phyloP scores from a whole-genome alignment of 2,797 vertebrate genomes.

The Thamnophis elegans region DNA sequence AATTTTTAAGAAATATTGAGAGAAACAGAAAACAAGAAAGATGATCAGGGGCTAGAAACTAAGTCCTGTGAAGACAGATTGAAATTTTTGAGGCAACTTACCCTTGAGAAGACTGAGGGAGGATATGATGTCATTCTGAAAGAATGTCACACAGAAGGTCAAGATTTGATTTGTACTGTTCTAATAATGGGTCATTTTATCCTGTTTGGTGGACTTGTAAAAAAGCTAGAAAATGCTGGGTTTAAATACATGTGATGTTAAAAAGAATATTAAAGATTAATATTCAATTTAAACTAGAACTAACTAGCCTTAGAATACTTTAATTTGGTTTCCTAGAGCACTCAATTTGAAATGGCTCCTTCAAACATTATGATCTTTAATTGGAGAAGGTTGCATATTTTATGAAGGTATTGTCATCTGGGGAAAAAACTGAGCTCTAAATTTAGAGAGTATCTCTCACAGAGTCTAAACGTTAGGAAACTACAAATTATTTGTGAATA shows the following conservation, averaged over 20 bases:
- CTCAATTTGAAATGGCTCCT: neutral
- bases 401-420: neutral
- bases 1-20: neutral
- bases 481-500: neutral
- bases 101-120: neutral
- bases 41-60: neutral
- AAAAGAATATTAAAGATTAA: neutral
- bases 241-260: neutral
- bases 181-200: neutral
- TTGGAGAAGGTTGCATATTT: neutral
- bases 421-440: neutral
- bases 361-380: neutral
- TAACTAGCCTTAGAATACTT: neutral
- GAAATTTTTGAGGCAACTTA: neutral
- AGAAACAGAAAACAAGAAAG: neutral
- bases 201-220: neutral
- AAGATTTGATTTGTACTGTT: neutral
- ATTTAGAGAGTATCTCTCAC: neutral
- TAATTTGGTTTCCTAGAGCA: neutral
- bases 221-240: neutral
- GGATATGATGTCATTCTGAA: neutral
- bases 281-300: neutral
- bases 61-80: neutral
- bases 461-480: neutral
- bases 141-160: neutral